These are phyloP conservation scores for Phaenicophaeus curvirostris DNA, from an alignment of 2,797 vertebrate species.

Conservation along the genomic window DNA sequence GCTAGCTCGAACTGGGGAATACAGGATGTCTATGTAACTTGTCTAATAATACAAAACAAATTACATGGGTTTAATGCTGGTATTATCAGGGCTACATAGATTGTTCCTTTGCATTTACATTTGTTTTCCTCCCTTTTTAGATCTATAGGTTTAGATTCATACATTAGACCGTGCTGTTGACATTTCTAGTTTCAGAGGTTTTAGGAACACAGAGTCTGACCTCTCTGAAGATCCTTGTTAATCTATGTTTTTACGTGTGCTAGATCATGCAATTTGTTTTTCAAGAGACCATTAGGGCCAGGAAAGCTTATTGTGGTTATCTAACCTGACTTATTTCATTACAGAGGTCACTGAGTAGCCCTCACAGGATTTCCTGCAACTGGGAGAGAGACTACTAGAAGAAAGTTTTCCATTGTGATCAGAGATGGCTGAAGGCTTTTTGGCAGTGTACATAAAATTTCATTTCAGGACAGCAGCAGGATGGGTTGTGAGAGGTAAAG, in stretches of 20 bases:
- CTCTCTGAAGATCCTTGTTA: conserved; percentile 23
- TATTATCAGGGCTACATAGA: not conserved
- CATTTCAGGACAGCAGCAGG: conserved; percentile 22
- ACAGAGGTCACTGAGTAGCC: conserved; percentile 30
- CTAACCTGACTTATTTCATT: conserved; percentile 60
- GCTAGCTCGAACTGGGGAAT: conserved; percentile 58
- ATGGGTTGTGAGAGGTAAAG: not conserved
- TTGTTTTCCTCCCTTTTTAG: conserved; percentile 15
- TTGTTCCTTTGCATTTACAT: not conserved
- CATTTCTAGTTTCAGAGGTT: conserved; percentile 18
- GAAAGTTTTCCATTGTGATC: conserved; percentile 43
- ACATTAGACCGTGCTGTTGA: not conserved
- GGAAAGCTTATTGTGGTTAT: conserved; percentile 53
- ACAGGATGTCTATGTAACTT: conserved; percentile 13
- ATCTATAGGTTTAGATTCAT: not conserved
- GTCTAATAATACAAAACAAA: conserved; percentile 58
- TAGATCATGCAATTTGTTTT: conserved; percentile 54
- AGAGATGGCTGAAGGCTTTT: conserved; percentile 48
- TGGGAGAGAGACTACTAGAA: conserved; percentile 43
- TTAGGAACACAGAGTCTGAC: not conserved
- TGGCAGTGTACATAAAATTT: conserved; percentile 15
- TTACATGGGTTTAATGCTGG: not conserved
- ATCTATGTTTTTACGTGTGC: conserved; percentile 31
- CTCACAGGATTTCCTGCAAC: conserved; percentile 51
- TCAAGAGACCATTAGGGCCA: conserved; percentile 27